Percentiles rank a stretch among this genome's conserved stretches.
Conservation (phyloP, 2,113 vertebrate genomes). For the Cephalopholis sonnerati region DNA sequence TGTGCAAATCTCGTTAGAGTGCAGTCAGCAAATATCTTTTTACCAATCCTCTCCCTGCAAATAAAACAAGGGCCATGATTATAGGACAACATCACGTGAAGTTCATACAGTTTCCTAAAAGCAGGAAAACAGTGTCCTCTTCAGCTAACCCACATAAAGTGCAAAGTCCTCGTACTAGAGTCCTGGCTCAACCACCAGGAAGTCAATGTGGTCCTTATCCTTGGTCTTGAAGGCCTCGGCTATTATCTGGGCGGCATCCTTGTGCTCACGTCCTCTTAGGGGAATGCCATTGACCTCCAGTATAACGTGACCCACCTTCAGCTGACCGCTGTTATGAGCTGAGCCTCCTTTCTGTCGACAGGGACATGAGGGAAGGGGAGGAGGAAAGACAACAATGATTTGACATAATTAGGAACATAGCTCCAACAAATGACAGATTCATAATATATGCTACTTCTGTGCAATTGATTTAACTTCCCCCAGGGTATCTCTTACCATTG, state of each 20-base stretch:
- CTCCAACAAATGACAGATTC: background rate
- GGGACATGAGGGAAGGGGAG: background rate
- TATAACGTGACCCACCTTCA: slow-evolving; percentile 95
- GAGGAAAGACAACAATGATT: background rate
- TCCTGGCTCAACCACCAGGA: slow-evolving; percentile 88
- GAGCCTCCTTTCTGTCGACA: slow-evolving; percentile 90
- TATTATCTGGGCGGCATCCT: slow-evolving; percentile 90
- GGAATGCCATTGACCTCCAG: slow-evolving; percentile 92
- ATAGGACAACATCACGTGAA: slow-evolving; percentile 4
- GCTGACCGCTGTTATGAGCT: slow-evolving; percentile 90
- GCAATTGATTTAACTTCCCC: too few species aligned
- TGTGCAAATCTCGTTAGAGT: slow-evolving; percentile 57
- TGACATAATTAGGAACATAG: background rate
- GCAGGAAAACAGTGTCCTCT: slow-evolving; percentile 11
- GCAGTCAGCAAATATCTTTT: slow-evolving; percentile 28
- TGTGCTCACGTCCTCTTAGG: slow-evolving; percentile 90
- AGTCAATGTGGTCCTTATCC: slow-evolving; percentile 92
- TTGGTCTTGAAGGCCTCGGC: slow-evolving; percentile 96
- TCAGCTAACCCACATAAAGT: slow-evolving; percentile 28
- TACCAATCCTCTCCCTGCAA: slow-evolving; percentile 16
- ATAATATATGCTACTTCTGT: too few species aligned
- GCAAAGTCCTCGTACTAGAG: slow-evolving; percentile 37
- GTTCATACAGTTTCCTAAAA: background rate
- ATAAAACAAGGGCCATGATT: slow-evolving; percentile 13
- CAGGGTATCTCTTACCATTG: too few species aligned